phyloP scores from a whole-genome alignment of 2,113 vertebrate genomes.

The Haemorhous mexicanus region DNA sequence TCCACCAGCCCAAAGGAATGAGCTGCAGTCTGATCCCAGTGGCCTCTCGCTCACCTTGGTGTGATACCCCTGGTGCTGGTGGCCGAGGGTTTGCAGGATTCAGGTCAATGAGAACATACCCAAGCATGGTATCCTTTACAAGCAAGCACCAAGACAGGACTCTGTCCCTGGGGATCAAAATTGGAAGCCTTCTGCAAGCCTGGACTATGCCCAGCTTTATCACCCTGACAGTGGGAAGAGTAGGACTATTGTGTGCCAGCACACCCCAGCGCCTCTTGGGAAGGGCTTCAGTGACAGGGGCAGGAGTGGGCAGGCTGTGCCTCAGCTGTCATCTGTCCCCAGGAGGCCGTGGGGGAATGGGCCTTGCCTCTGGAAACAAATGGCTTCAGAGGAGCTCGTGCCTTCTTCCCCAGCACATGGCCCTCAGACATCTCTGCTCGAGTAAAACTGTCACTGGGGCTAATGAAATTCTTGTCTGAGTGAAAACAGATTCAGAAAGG shows the following conservation, averaged over 20 bases:
- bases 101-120: neutral
- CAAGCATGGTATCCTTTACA: neutral
- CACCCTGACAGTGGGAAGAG: neutral
- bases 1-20: neutral
- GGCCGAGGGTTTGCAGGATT: neutral
- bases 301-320: neutral
- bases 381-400: neutral
- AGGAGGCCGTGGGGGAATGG: neutral
- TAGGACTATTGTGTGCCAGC: neutral
- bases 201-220: neutral
- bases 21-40: neutral
- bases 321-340: neutral
- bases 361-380: neutral
- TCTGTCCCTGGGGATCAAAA: neutral
- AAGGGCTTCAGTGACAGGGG: neutral
- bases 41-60: rapidly evolving
- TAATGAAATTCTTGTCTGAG: neutral
- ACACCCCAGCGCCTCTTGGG: neutral
- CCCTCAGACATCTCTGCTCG: neutral
- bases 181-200: neutral
- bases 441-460: neutral
- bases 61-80: neutral
- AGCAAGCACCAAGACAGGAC: neutral
- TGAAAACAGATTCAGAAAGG: neutral
- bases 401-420: neutral